phyloP scores from a whole-genome alignment of 2,797 vertebrate species.

The Eurystomus glaucurus region DNA sequence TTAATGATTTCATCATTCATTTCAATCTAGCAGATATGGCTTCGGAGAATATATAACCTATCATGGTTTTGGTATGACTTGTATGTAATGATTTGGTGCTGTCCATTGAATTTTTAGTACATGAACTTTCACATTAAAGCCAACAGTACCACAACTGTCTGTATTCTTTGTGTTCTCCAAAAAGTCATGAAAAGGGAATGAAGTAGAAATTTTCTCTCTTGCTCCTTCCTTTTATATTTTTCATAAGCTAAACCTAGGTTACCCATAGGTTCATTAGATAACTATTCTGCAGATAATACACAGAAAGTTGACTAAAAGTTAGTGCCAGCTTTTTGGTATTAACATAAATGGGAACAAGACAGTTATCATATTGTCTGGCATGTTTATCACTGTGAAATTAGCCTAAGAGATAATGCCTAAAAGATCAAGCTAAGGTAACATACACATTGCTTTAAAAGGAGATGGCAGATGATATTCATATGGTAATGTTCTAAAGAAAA shows the following conservation, averaged over 20 bases:
- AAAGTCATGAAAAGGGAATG: not conserved
- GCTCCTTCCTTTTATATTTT: accelerated
- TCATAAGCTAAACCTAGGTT: not conserved
- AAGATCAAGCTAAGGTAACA: not conserved
- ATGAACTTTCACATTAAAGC: not conserved
- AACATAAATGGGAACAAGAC: not conserved
- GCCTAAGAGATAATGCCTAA: not conserved
- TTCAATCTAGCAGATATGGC: not conserved
- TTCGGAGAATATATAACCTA: not conserved
- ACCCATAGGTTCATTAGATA: not conserved
- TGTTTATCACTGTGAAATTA: not conserved
- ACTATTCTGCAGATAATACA: not conserved
- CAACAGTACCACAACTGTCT: not conserved
- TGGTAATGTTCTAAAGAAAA: not conserved
- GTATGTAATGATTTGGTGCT: not conserved
- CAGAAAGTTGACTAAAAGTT: not conserved
- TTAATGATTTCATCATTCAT: not conserved
- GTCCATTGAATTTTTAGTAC: not conserved
- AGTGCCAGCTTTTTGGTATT: not conserved
- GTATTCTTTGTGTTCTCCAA: not conserved
- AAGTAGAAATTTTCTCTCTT: not conserved
- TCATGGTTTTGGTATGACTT: not conserved
- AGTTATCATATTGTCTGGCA: accelerated
- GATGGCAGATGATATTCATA: not conserved
- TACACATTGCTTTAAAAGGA: not conserved